Evolutionary conservation across 2,888 invertebrate genomes (phyloP).

Genomic region (Galerucella calmariensis): DNA sequence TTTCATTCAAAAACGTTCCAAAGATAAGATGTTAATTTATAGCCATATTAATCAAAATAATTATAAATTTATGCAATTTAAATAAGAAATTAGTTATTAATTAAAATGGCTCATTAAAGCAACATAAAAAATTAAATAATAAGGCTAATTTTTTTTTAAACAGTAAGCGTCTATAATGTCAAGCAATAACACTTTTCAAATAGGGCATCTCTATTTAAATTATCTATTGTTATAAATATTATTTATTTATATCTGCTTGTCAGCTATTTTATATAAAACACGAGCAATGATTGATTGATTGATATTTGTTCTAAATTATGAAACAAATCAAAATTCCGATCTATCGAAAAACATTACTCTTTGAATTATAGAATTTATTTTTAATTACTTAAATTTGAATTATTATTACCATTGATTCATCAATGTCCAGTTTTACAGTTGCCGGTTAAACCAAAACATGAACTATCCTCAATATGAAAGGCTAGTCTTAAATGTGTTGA

Average conservation of each 20-base stretch:
- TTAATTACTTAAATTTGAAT: not conserved
- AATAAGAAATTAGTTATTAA: conserved; percentile 6
- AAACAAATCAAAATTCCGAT: not conserved
- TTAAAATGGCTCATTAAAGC: not conserved
- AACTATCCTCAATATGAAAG: too few relatives aligned
- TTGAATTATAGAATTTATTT: too few relatives aligned
- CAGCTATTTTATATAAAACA: not conserved
- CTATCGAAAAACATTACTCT: not conserved
- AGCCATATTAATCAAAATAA: not conserved
- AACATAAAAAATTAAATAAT: not conserved
- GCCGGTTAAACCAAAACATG: too few relatives aligned
- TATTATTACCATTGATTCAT: not conserved
- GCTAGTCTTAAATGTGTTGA: too few relatives aligned
- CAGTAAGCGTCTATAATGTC: not conserved
- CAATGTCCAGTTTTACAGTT: not conserved
- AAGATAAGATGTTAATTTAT: conserved; percentile 3
- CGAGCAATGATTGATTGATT: not conserved
- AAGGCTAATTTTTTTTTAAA: not conserved
- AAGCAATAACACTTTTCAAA: not conserved
- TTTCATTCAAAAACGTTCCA: not conserved
- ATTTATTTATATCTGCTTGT: not conserved
- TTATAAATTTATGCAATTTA: not conserved
- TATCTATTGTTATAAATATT: not conserved
- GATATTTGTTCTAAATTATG: not conserved
- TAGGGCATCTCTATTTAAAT: not conserved